These are phyloP conservation scores for Cheilosia soror DNA, from an alignment of 2,888 invertebrate genomes.

Conservation along the genomic window DNA sequence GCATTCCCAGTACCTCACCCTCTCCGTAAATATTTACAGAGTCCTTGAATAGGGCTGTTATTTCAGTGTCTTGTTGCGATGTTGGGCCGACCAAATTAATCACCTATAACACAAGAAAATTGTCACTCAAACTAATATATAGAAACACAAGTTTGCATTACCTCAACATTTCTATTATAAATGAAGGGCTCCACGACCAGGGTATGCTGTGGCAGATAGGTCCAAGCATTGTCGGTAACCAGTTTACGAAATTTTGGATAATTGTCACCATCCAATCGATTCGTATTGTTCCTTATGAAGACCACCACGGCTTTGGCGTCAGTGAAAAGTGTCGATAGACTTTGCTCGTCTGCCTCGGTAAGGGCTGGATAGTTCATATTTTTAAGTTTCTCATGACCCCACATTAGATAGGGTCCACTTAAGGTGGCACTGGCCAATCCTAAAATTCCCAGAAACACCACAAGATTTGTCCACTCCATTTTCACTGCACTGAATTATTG, in stretches of 20 bases:
- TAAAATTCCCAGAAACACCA: constrained; percentile 77
- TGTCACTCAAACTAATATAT: neutral
- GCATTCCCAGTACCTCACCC: constrained; percentile 86
- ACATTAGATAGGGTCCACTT: constrained; percentile 86
- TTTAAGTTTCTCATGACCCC: constrained; percentile 85
- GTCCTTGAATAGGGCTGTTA: constrained; percentile 86
- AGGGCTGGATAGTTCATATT: constrained; percentile 85
- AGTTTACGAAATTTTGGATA: constrained; percentile 86
- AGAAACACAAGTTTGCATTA: constrained; percentile 45
- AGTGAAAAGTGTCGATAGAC: constrained; percentile 85
- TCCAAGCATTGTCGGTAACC: constrained; percentile 84
- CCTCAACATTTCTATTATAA: constrained; percentile 87
- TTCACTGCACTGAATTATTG: constrained; percentile 39
- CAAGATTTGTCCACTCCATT: constrained; percentile 60
- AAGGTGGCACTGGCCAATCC: constrained; percentile 83
- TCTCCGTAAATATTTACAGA: constrained; percentile 86
- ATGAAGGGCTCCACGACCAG: constrained; percentile 86
- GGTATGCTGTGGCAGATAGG: constrained; percentile 86
- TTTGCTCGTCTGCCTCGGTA: constrained; percentile 85
- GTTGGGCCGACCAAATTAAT: constrained; percentile 86
- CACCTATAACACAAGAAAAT: constrained; percentile 82
- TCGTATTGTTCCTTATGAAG: constrained; percentile 86
- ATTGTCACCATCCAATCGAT: constrained; percentile 85
- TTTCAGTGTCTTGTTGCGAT: constrained; percentile 86
- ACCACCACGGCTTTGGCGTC: constrained; percentile 86